Percentiles rank a stretch among this genome's conserved stretches.
Evolutionary conservation across 1,140 invertebrate species (phyloP).

Genomic region (Berghia stephanieae): DNA sequence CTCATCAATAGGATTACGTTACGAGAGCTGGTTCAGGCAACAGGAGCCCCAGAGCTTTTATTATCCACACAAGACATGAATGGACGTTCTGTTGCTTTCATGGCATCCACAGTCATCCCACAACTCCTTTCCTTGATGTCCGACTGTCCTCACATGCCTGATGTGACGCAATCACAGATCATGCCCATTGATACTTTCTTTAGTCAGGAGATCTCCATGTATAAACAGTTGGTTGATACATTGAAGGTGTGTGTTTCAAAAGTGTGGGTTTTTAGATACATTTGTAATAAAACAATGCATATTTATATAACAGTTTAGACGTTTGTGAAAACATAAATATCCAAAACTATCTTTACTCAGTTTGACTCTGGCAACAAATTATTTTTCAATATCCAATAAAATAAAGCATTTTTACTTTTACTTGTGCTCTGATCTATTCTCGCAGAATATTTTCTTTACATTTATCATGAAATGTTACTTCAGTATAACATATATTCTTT

Average conservation of each 20-base stretch:
- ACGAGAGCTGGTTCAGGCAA: slow-evolving; percentile 56
- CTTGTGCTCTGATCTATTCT: not conserved
- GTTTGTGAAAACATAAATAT: not conserved
- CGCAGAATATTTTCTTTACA: not conserved
- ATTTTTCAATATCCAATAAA: not conserved
- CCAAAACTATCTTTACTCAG: not conserved
- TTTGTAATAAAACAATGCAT: not conserved
- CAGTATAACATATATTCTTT: not conserved
- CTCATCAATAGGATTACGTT: slow-evolving; percentile 43
- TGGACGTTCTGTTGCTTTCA: slow-evolving; percentile 25
- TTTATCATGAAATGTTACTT: not conserved
- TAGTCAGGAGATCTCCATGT: slow-evolving; percentile 52
- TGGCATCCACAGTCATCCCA: slow-evolving; percentile 39
- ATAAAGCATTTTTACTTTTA: not conserved
- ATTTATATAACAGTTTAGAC: not conserved
- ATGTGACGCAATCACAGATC: slow-evolving; percentile 49
- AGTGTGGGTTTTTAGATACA: too few relatives aligned
- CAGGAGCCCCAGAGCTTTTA: slow-evolving; percentile 58
- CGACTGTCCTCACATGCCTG: slow-evolving; percentile 47
- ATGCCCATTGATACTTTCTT: slow-evolving; percentile 57
- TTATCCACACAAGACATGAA: slow-evolving; percentile 33
- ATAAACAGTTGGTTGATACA: slow-evolving; percentile 41
- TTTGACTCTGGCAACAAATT: not conserved
- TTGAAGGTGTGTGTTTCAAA: slow-evolving; percentile 12
- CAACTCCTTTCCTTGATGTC: slow-evolving; percentile 41